phyloP scores from a whole-genome alignment of 1,140 invertebrate species.

The Agrilus planipennis region DNA sequence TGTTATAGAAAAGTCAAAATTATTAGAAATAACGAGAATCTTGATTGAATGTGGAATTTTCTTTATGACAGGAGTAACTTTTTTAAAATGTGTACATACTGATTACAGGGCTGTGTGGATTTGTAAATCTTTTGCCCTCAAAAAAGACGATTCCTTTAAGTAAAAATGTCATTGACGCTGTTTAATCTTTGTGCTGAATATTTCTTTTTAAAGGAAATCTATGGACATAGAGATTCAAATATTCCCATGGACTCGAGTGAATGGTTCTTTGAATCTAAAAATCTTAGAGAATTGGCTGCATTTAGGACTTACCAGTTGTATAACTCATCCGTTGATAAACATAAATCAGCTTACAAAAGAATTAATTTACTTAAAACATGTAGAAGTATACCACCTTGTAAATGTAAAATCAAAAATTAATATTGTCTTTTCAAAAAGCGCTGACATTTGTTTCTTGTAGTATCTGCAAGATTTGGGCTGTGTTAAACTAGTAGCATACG shows the following conservation, averaged over 20 bases:
- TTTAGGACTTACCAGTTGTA: constrained; percentile 48
- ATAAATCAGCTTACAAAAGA: constrained; percentile 40
- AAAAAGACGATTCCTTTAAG: too few species aligned
- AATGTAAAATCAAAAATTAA: constrained; percentile 15
- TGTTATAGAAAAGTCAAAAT: not conserved
- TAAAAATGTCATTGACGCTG: too few species aligned
- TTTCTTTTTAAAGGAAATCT: constrained; percentile 1
- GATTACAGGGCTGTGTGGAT: not conserved
- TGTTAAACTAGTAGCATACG: constrained; percentile 14
- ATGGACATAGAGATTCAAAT: constrained; percentile 32
- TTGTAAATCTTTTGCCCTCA: not conserved
- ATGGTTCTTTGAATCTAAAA: constrained; percentile 57
- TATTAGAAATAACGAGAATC: not conserved
- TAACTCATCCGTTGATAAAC: constrained; percentile 45
- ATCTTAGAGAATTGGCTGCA: constrained; percentile 58
- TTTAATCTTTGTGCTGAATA: too few species aligned
- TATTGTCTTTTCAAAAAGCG: constrained; percentile 1
- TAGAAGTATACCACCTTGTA: constrained; percentile 26
- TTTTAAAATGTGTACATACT: too few species aligned
- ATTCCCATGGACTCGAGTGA: constrained; percentile 60
- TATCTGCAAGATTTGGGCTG: constrained; percentile 20
- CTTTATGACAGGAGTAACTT: constrained; percentile 14
- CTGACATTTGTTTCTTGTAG: constrained; percentile 15
- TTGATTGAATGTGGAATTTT: constrained; percentile 24
- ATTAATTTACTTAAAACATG: constrained; percentile 37